phyloP scores from a whole-genome alignment of 1,140 invertebrate genomes.

The Cephus cinctus region DNA sequence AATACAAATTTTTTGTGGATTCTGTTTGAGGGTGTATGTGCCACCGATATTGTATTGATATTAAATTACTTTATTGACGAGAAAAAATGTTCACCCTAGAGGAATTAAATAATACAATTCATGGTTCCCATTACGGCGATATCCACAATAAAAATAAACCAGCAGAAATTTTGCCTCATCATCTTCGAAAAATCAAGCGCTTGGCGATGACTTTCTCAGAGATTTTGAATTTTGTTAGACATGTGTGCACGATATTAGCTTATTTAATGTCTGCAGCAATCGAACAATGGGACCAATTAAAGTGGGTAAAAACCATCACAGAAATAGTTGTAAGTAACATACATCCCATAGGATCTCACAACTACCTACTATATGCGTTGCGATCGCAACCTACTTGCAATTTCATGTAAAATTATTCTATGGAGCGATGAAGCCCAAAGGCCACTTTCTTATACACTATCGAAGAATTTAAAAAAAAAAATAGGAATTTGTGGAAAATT shows the following conservation, averaged over 20 bases:
- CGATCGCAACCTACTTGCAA: conserved; percentile 16
- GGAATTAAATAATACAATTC: conserved; percentile 23
- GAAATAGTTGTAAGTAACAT: conserved; percentile 12
- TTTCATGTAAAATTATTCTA: conserved; percentile 20
- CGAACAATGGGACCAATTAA: conserved; percentile 22
- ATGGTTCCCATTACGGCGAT: conserved; percentile 14
- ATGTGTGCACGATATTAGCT: conserved; percentile 29
- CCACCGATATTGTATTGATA: conserved; percentile 24
- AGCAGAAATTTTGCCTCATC: conserved; percentile 12
- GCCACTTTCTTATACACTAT: conserved; percentile 19
- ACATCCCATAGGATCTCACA: neutral
- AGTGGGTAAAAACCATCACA: conserved; percentile 19
- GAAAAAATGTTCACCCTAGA: conserved; percentile 27
- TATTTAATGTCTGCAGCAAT: conserved; percentile 20
- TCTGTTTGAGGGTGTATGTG: too few relatives aligned
- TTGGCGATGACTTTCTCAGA: conserved; percentile 25
- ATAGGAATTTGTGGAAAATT: conserved; percentile 12
- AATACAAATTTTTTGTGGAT: conserved; percentile 9
- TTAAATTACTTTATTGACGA: conserved; percentile 22
- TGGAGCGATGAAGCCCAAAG: conserved; percentile 13
- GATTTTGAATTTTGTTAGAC: conserved; percentile 27
- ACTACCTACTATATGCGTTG: neutral
- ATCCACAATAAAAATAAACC: conserved; percentile 22
- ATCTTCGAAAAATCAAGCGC: conserved; percentile 20
- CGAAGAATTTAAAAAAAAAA: conserved; percentile 2